Base-by-base conservation (phyloP, 2,797 vertebrate genomes). In the Hippoglossus hippoglossus region DNA sequence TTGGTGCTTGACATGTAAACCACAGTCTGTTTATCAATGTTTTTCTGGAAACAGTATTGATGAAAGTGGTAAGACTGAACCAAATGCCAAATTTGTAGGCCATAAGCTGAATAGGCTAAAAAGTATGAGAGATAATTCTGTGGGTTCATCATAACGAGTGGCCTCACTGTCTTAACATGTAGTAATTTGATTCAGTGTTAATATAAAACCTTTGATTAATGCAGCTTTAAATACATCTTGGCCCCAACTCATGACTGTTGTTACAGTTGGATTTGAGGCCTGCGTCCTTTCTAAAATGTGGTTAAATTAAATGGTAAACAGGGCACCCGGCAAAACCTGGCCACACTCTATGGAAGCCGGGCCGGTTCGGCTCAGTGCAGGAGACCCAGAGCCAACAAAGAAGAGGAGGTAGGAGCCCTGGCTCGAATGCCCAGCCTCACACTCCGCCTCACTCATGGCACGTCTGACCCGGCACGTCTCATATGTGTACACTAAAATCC, bases 371-470 rank as follows among this genome's bases (percentile, higher is more conserved):
- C 95, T 89, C 94, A 96, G 92, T 96, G 95, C 96, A 95, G 96
- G 93, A 97, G 96, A 91, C 93, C 96, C 73, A 89, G 75, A 81
- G 96, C 94, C 95, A 97, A 97, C 96, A 96, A 95, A 91, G 97
- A 99, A 91, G 97, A 99, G 96, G 97, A 99, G 98, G 98, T 99
- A 99, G 83, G 98, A 92, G 89, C 77, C 66, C 75, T 56, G 73
- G 57, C 77, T 52, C 31, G 87, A 91, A 83, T 5, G 10, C 61
- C 67, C 78, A 79, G 71, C 79, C 79, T 80, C 77, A 73, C 76
- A 53, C 44, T 71, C 77, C 59, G 49, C 71, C 80, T 70, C 73
- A 81, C 59, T 64, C 80, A 81, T 58, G 53, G 83, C 90, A 85
- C 75, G 62, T 76, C 74, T 71, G 44, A 46, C 15, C 12, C 16